Percentiles rank a stretch among this genome's conserved stretches.
phyloP scores from a whole-genome alignment of 2,888 invertebrate species.

The Argyresthia albistria region DNA sequence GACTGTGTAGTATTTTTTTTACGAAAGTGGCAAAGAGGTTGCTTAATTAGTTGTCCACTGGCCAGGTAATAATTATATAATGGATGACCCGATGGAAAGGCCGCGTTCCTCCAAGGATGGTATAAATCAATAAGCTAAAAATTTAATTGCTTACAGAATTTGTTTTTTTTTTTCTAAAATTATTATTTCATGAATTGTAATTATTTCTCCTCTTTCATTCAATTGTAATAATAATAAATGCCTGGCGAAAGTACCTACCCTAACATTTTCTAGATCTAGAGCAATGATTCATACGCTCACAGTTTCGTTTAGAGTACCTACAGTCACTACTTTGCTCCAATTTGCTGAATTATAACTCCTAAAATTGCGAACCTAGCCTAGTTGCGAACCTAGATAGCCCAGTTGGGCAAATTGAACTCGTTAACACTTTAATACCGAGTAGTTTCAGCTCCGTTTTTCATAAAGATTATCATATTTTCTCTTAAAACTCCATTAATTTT shows the following conservation, averaged over 20 bases:
- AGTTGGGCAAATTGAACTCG: not conserved
- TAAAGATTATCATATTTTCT: not conserved
- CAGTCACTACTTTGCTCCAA: not conserved
- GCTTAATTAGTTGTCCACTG: too few species aligned
- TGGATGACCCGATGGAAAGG: too few species aligned
- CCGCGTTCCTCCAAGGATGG: too few species aligned
- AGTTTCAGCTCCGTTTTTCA: not conserved
- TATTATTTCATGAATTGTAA: not conserved
- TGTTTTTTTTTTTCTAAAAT: not conserved
- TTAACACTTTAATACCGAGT: not conserved
- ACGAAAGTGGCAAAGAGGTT: too few species aligned
- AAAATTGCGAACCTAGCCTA: too few species aligned
- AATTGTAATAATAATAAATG: not conserved
- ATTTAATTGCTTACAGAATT: too few species aligned
- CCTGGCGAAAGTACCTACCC: not conserved
- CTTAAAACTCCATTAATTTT: conserved; percentile 8
- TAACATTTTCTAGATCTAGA: not conserved
- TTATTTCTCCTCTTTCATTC: too few species aligned
- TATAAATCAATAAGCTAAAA: too few species aligned
- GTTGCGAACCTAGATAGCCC: not conserved
- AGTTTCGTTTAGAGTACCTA: not conserved
- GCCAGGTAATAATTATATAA: too few species aligned
- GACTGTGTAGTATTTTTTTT: too few species aligned
- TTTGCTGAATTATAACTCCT: not conserved
- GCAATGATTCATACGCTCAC: not conserved